Evolutionary conservation across 2,113 vertebrate species (phyloP).

Genomic region (Tapirus terrestris): DNA sequence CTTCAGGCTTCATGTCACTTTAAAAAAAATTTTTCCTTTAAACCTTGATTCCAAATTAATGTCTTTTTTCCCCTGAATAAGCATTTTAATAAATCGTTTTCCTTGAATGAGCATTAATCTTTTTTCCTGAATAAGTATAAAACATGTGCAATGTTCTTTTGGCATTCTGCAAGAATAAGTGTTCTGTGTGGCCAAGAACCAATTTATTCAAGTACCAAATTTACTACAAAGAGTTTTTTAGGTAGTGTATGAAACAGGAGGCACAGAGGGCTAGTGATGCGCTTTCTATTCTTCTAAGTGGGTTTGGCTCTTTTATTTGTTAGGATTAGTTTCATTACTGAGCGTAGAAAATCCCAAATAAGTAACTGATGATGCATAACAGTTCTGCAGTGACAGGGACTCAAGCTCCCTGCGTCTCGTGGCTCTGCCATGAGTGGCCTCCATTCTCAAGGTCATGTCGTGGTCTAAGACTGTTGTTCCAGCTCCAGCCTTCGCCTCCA

Average conservation of each 20-base stretch:
- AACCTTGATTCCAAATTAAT: conserved; percentile 47
- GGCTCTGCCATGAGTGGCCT: not conserved
- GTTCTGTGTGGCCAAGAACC: conserved; percentile 34
- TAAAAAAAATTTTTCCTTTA: conserved; percentile 8
- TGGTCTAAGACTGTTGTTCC: not conserved
- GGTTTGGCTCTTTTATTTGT: not conserved
- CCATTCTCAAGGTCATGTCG: not conserved
- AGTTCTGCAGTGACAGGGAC: not conserved
- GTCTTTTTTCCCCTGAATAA: not conserved
- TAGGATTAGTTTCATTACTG: not conserved
- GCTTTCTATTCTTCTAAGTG: not conserved
- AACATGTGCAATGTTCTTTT: conserved; percentile 38
- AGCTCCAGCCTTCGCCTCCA: not conserved
- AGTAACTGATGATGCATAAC: not conserved
- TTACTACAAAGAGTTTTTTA: conserved; percentile 31
- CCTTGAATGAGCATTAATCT: conserved; percentile 38
- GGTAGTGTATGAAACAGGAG: not conserved
- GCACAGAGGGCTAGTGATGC: not conserved
- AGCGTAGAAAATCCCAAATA: not conserved
- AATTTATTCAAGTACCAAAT: conserved; percentile 46
- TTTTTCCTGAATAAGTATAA: conserved; percentile 54
- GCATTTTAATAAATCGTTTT: conserved; percentile 42
- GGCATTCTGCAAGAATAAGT: conserved; percentile 41
- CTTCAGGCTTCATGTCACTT: not conserved
- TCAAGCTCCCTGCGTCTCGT: not conserved